A percentile compares a stretch with the other conserved stretches of the same genome.
Conservation (phyloP, 2,888 invertebrate genomes). For the Masnerella sp. region DNA sequence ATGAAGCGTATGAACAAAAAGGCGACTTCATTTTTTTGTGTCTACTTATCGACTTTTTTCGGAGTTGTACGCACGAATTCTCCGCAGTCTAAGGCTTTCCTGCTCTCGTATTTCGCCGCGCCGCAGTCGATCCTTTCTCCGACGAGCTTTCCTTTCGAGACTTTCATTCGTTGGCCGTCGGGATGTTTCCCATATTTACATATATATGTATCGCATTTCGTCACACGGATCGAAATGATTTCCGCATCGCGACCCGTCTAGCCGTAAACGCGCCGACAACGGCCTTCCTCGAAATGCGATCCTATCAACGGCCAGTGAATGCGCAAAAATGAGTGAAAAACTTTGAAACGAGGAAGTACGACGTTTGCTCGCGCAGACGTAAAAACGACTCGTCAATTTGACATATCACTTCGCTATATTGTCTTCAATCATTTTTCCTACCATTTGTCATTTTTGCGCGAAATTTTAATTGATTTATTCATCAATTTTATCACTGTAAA, state of each 20-base stretch:
- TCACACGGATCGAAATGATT: constrained; percentile 48
- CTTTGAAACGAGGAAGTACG: constrained; percentile 27
- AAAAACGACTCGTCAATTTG: constrained; percentile 13
- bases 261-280: constrained; percentile 10
- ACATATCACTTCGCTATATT: too few relatives aligned
- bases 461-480: too few relatives aligned
- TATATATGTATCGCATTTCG: constrained; percentile 47
- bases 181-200: constrained; percentile 59
- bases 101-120: constrained; percentile 62
- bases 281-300: constrained; percentile 23
- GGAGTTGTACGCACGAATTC: constrained; percentile 53
- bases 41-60: too few relatives aligned
- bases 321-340: constrained; percentile 29
- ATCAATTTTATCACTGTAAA: too few relatives aligned
- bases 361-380: constrained; percentile 17
- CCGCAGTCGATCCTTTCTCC: constrained; percentile 64
- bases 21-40: too few relatives aligned
- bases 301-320: constrained; percentile 28
- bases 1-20: too few relatives aligned
- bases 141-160: constrained; percentile 61
- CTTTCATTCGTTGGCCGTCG: constrained; percentile 56
- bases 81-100: constrained; percentile 48
- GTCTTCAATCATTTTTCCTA: too few relatives aligned
- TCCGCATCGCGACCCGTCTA: constrained; percentile 45
- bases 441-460: too few relatives aligned